phyloP scores from a whole-genome alignment of 1,140 invertebrate species.

The Drosophila repletoides region DNA sequence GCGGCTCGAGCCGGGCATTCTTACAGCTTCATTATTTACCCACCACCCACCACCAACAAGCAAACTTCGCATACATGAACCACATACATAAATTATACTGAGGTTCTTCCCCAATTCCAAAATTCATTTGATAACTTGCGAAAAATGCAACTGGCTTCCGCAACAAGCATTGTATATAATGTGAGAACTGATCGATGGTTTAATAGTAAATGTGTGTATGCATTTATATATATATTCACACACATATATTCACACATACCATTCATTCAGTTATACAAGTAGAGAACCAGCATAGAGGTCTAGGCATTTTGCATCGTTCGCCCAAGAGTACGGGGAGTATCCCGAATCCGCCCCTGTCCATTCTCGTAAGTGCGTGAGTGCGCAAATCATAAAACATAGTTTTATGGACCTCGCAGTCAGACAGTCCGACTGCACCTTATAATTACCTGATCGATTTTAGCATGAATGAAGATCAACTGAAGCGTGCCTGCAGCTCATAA shows the following conservation, averaged over 20 bases:
- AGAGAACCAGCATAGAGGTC: too few species aligned
- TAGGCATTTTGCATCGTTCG: neutral
- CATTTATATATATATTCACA: neutral
- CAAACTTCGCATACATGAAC: slow-evolving; percentile 29
- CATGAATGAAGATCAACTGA: slow-evolving; percentile 56
- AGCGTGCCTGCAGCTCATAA: slow-evolving; percentile 32
- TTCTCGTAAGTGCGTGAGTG: slow-evolving; percentile 45
- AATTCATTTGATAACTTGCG: slow-evolving; percentile 57
- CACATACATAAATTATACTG: slow-evolving; percentile 33
- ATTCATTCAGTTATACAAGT: too few species aligned
- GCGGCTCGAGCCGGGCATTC: slow-evolving; percentile 24
- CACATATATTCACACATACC: too few species aligned
- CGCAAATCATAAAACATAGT: slow-evolving; percentile 75
- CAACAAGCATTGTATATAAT: slow-evolving; percentile 49
- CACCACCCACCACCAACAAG: slow-evolving; percentile 6
- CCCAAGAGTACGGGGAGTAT: neutral
- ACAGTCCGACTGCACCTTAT: slow-evolving; percentile 10
- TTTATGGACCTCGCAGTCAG: slow-evolving; percentile 59
- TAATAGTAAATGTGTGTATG: too few species aligned
- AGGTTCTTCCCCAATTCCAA: slow-evolving; percentile 16
- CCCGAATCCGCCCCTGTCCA: slow-evolving; percentile 15
- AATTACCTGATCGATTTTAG: slow-evolving; percentile 71
- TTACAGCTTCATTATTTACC: slow-evolving; percentile 39
- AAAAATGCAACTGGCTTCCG: slow-evolving; percentile 10
- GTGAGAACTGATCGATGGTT: slow-evolving; percentile 10